These are phyloP conservation scores for Nemurella pictetii DNA, from an alignment of 2,888 invertebrate species.

Conservation along the genomic window DNA sequence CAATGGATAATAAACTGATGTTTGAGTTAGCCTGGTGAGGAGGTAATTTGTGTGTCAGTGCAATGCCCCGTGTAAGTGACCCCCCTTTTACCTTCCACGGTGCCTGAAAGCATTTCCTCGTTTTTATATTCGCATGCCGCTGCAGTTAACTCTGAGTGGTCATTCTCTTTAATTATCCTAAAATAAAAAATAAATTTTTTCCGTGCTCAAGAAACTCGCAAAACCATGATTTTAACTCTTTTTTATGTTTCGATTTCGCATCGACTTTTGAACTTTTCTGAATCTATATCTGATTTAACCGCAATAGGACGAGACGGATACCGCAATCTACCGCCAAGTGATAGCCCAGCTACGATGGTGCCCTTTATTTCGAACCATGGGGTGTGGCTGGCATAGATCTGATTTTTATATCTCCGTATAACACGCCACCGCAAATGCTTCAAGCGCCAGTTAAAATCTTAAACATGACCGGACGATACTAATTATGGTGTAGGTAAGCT, in stretches of 20 bases:
- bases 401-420: neutral
- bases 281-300: neutral
- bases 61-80: neutral
- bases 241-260: neutral
- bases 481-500: neutral
- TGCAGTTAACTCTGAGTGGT: neutral
- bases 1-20: neutral
- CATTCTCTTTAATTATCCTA: neutral
- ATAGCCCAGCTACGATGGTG: neutral
- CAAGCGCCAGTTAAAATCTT: neutral
- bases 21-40: neutral
- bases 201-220: too few relatives aligned
- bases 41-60: neutral
- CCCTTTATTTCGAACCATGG: neutral
- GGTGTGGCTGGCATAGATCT: neutral
- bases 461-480: neutral
- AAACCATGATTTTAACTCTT: neutral
- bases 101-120: neutral
- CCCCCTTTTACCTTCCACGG: neutral
- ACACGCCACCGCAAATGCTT: neutral
- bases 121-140: neutral
- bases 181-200: neutral
- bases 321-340: neutral
- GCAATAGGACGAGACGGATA: neutral
- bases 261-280: neutral